phyloP scores from a whole-genome alignment of 1,140 invertebrate genomes.

The Pseudachorutes palmiensis region DNA sequence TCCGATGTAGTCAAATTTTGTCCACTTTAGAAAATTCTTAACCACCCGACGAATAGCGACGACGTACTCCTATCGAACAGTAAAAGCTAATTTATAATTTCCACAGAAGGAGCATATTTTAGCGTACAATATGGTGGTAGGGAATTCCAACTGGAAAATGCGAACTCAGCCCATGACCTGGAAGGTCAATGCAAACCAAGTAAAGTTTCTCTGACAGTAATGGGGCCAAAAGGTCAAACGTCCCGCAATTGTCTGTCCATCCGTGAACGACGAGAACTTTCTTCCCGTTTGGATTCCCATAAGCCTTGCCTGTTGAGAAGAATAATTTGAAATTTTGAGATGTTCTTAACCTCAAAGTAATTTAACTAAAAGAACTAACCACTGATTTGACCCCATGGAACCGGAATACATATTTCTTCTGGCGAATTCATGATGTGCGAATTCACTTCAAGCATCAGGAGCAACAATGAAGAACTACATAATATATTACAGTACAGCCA shows the following conservation, averaged over 20 bases:
- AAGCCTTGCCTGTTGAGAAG: slow-evolving; percentile 7
- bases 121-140: background rate
- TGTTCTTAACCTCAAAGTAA: too few species aligned
- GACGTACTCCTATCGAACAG: background rate
- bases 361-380: background rate
- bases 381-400: slow-evolving; percentile 11
- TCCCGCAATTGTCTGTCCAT: slow-evolving; percentile 17
- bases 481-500: too few species aligned
- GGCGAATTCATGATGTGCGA: background rate
- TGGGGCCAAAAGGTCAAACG: slow-evolving; percentile 11
- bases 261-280: slow-evolving; percentile 14
- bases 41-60: background rate
- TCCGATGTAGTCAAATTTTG: background rate
- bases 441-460: too few species aligned
- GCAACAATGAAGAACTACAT: too few species aligned
- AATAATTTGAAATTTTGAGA: too few species aligned
- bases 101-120: background rate
- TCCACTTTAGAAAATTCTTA: slow-evolving; percentile 1
- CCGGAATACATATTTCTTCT: slow-evolving; percentile 13
- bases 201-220: background rate
- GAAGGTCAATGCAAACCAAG: slow-evolving; percentile 6
- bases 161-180: background rate
- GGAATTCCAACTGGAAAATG: slow-evolving; percentile 2
- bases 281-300: slow-evolving; percentile 5
- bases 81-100: background rate